Base-by-base conservation (phyloP, 2,797 vertebrate genomes). In the Fundulus diaphanus region DNA sequence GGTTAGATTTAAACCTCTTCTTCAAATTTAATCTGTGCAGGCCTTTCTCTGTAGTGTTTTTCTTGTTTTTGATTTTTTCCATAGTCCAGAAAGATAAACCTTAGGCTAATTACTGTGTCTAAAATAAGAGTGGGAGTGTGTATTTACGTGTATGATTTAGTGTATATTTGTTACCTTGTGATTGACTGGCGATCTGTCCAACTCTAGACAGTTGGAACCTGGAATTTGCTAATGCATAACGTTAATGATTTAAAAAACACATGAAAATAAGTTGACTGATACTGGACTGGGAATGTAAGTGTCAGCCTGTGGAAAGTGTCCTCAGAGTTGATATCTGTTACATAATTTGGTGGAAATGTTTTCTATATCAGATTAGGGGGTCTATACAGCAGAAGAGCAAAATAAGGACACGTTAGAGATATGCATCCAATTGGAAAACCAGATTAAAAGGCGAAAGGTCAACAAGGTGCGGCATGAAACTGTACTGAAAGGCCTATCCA, bases 401-500 rank as follows among this genome's bases (percentile, higher is more conserved):
- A 76, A 70, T 84, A 72, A 76, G 78, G 85, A 82, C 77, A 81
- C 81, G 80, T 63, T 71, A 79, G 76, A 85, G 79, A 87, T 90
- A 90, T 91, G 87, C 88, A 87, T 89, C 87, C 87, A 92, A 93
- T 92, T 90, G 90, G 90, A 91, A 93, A 90, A 91, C 83, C n/a
- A 66, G 74, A 92, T 85, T 88, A 74, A 84, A 92, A 92, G 88
- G 88, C 73, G 79, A 92, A 89, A 86, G 93, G 92, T 91, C 93
- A 92, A 90, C 83, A 83, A 93, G 87, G 86, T 91, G 86, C 86
- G 85, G 88, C 88, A 91, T 89, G 87, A 85, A 80, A 90, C 88
- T 85, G 71, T 67, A 82, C 77, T 85, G 90, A 91, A 86, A 84
- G 86, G 40, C 78, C 2, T 91, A 92, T 94, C 88, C 72, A 87